These are phyloP conservation scores for Drosophila pseudotakahashii DNA, from an alignment of 2,888 invertebrate species.

Conservation along the genomic window DNA sequence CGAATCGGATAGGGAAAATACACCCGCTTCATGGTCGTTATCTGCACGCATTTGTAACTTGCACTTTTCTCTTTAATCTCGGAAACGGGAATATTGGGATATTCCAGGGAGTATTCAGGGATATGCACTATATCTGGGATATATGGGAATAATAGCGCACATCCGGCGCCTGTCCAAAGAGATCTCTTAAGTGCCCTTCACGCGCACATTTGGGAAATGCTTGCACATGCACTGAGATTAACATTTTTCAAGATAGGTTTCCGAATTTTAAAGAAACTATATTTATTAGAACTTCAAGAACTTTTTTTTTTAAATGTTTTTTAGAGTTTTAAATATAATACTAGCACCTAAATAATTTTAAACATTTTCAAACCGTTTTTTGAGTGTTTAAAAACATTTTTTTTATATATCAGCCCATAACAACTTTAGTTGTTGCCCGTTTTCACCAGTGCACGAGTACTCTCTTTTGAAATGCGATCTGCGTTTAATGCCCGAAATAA, in stretches of 20 bases:
- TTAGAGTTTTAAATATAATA: too few species aligned
- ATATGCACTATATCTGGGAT: constrained; percentile 11
- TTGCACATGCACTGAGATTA: constrained; percentile 8
- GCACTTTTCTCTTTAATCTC: constrained; percentile 26
- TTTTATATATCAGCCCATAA: too few species aligned
- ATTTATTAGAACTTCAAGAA: too few species aligned
- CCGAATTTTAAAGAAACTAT: too few species aligned
- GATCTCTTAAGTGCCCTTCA: constrained; percentile 66
- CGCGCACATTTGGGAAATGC: constrained; percentile 23
- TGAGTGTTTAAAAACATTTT: too few species aligned
- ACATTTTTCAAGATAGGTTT: background rate
- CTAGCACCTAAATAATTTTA: too few species aligned
- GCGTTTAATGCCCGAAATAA: constrained; percentile 81
- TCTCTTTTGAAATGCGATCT: constrained; percentile 81
- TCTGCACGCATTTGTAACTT: constrained; percentile 37
- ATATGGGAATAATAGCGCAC: constrained; percentile 43
- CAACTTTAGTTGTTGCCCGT: too few species aligned
- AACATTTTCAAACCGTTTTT: too few species aligned
- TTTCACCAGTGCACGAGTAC: constrained; percentile 13
- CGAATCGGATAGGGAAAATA: constrained; percentile 47
- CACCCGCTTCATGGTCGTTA: constrained; percentile 24
- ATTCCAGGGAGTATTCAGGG: background rate
- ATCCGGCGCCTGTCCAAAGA: constrained; percentile 65
- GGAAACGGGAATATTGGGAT: background rate
- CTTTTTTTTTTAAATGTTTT: too few species aligned